Evolutionary conservation across 2,113 vertebrate genomes (phyloP), one percentile per base, ranked within the genome.

Genomic region (Ophiodon elongatus): DNA sequence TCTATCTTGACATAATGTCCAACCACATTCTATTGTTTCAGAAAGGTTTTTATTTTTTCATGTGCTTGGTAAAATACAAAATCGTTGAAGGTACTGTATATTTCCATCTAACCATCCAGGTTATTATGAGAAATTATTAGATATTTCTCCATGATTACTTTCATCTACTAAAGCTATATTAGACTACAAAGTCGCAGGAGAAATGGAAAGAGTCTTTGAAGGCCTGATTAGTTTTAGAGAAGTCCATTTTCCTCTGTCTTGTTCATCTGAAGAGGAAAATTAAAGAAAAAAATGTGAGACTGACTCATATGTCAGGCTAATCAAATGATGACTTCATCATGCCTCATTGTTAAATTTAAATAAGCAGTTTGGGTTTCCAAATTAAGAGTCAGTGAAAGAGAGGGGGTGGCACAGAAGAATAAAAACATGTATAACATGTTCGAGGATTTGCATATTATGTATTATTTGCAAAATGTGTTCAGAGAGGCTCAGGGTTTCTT

Each of bases 41-140:
- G 27, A 80, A 47, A 67, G 13, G 29, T n/a, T 63, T 60, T 31
- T 21, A 39, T 13, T 35, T 29, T 66, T 1, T n/a, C 21, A 43
- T 45, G 0, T 6, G 23, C 70, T 50, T 70, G 15, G 14, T 13
- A 43, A 72, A 47, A 31, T 52, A 29, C 21, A 81, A 81, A 17
- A 33, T 74, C 21, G 57, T 56, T 62, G 5, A n/a, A 14, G 4
- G 41, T 25, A 60, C 21, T 67, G 21, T 33, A 74, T 63, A 45
- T 83, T 80, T 89, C 73, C 69, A 56, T 72, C 35, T 4, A 59
- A 25, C 37, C 4, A 9, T 73, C 76, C 50, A 60, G 50, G 19
- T 5, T 19, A 21, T 68, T 37, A 41, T 72, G 19, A 64, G 45
- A 52, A 56, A 33, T 39, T 35, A 59, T 45, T 57, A 69, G 50